Evolutionary conservation across 30 jellyfish, hydroid and myxozoan species (phyloP), one percentile per base, ranked within the genome.

Genomic region (Aurelia aurita complex sp. Pacific): DNA sequence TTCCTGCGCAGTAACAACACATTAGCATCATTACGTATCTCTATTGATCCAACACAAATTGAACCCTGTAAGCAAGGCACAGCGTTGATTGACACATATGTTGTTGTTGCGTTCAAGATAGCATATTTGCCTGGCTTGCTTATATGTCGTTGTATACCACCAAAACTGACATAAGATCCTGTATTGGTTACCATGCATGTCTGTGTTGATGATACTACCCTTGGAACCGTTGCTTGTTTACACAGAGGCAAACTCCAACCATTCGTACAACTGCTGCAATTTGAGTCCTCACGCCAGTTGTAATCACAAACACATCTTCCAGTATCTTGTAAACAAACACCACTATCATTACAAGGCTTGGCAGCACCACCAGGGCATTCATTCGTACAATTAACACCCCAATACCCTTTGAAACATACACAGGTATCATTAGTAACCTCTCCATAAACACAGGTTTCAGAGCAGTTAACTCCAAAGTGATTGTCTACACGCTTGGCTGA

Each of bases 351-450:
- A 74, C 94, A 85, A 10, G 94, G 88, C 38, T 42, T 64, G 32
- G 67, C 50, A n/a, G 94, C 83, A 3, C 94, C 94, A 8, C 88
- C 83, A 19, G 94, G 94, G 59, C 94, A 85, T 36, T 63, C 76
- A 9, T 19, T n/a, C 17, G 87, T 73, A 74, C 94, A 85, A 43
- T 85, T 85, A 17, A 29, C 55, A 3, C 94, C 94, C 94, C 94
- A 85, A 65, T 85, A 85, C 4, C 94, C 94, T 36, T 74, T 74
- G 62, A 19, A 76, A 36, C 94, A 85, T 10, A 74, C 70, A 57
- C 94, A 85, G 2, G 12, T 85, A 15, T 69, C 69, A 19, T 67
- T 74, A 40, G 55, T 40, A 8, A 85, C 73, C 13, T 75, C 86
- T 7, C 94, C 94, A 53, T 63, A 85, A 19, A 36, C 86, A 65